A percentile compares a stretch with the other conserved stretches of the same genome.
phyloP scores from a whole-genome alignment of 2,797 vertebrate species.

The Sebastes trivittatus region DNA sequence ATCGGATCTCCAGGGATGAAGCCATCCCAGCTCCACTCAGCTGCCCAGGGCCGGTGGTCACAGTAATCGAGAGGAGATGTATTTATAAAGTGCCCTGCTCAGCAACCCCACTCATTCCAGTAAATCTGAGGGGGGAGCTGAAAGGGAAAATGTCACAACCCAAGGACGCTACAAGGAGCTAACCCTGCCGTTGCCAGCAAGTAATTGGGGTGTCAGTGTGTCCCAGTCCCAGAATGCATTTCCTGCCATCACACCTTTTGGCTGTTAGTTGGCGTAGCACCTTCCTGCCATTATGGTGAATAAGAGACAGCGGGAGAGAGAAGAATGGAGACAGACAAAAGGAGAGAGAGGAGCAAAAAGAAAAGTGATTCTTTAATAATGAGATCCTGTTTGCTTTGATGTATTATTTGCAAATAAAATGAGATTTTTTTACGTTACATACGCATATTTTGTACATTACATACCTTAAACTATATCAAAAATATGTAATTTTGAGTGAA shows the following conservation, averaged over 20 bases:
- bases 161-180: constrained; percentile 79
- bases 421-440: too few relatives aligned
- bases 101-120: constrained; percentile 78
- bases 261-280: constrained; percentile 16
- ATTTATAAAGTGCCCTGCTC: constrained; percentile 85
- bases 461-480: background rate
- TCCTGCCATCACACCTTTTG: constrained; percentile 49
- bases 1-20: constrained; percentile 76
- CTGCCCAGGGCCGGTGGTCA: constrained; percentile 68
- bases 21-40: constrained; percentile 69
- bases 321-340: background rate
- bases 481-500: background rate
- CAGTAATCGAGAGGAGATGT: constrained; percentile 82
- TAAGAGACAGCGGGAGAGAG: background rate
- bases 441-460: background rate
- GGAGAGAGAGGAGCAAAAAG: background rate
- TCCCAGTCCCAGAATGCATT: constrained; percentile 61
- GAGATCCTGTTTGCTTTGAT: background rate
- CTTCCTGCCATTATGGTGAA: constrained; percentile 4
- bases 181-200: constrained; percentile 59
- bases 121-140: constrained; percentile 79
- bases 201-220: constrained; percentile 75
- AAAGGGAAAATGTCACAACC: constrained; percentile 81
- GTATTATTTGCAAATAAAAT: background rate
- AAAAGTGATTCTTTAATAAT: background rate